Percentiles rank a stretch among this genome's conserved stretches.
Conservation (phyloP, 2,113 vertebrate genomes). For the Halcyon malimbica region DNA sequence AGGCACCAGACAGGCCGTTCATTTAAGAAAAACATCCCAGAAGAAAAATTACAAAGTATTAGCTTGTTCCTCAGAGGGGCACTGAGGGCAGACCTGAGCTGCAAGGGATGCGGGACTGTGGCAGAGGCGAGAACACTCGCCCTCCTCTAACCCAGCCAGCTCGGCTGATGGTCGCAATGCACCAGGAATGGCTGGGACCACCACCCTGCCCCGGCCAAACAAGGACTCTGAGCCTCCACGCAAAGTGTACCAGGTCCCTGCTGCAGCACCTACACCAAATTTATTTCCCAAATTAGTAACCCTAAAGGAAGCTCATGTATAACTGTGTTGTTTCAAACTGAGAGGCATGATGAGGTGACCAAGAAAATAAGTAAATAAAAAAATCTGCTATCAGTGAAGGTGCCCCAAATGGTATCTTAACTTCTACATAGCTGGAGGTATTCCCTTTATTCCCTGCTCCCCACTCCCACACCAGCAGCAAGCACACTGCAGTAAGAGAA, state of each 20-base stretch:
- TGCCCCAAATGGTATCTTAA: background rate
- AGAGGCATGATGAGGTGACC: background rate
- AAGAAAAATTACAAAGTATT: background rate
- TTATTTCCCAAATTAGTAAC: background rate
- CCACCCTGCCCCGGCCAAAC: background rate
- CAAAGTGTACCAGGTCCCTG: background rate
- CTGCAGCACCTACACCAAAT: background rate
- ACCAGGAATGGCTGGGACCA: background rate
- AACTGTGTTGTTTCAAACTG: background rate
- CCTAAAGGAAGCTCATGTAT: background rate
- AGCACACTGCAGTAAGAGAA: background rate
- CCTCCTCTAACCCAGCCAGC: background rate
- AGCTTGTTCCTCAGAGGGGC: background rate
- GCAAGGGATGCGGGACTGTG: fast-evolving
- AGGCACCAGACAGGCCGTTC: background rate
- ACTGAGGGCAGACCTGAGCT: background rate
- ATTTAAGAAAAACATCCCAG: background rate
- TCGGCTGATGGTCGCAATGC: fast-evolving
- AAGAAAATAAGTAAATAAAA: background rate
- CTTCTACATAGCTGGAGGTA: background rate
- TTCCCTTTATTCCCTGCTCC: background rate
- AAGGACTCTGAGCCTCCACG: background rate
- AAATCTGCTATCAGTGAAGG: background rate
- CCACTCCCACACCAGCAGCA: background rate
- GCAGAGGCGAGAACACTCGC: fast-evolving